phyloP scores from a whole-genome alignment of 1,140 invertebrate genomes.

The Cherax quadricarinatus region DNA sequence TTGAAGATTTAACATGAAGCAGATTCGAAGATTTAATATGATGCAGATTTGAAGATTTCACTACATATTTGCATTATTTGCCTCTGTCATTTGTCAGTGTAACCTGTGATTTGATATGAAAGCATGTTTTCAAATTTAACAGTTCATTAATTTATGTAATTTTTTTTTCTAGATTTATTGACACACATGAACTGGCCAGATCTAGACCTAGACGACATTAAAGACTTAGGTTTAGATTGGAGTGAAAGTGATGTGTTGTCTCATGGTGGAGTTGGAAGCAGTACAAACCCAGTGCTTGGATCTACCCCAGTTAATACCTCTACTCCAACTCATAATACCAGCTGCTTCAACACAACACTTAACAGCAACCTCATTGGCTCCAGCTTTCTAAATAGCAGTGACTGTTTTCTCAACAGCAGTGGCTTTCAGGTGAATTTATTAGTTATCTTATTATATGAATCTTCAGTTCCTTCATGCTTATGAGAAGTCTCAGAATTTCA shows the following conservation, averaged over 20 bases:
- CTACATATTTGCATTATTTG: too few relatives aligned
- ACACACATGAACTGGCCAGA: conserved; percentile 44
- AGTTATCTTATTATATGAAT: too few relatives aligned
- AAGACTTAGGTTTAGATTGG: conserved; percentile 38
- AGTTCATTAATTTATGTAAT: background rate
- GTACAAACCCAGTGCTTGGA: background rate
- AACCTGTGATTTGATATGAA: too few relatives aligned
- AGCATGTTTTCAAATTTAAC: background rate
- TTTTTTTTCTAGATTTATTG: conserved; percentile 34
- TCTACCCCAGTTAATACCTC: background rate
- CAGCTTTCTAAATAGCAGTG: background rate
- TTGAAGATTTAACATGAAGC: too few relatives aligned
- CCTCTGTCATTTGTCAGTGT: too few relatives aligned
- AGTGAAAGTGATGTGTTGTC: conserved; percentile 33
- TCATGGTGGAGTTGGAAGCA: background rate
- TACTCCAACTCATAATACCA: background rate
- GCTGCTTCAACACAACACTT: background rate
- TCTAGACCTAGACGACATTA: conserved; percentile 26
- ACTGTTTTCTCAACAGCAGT: background rate
- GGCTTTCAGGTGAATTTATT: background rate
- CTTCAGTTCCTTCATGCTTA: too few relatives aligned
- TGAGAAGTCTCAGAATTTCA: too few relatives aligned
- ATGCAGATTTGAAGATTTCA: too few relatives aligned
- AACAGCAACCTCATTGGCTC: background rate
- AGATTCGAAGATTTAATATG: too few relatives aligned